These are phyloP conservation scores for Saturnia japonica DNA, from an alignment of 2,888 invertebrate species.

Conservation along the genomic window DNA sequence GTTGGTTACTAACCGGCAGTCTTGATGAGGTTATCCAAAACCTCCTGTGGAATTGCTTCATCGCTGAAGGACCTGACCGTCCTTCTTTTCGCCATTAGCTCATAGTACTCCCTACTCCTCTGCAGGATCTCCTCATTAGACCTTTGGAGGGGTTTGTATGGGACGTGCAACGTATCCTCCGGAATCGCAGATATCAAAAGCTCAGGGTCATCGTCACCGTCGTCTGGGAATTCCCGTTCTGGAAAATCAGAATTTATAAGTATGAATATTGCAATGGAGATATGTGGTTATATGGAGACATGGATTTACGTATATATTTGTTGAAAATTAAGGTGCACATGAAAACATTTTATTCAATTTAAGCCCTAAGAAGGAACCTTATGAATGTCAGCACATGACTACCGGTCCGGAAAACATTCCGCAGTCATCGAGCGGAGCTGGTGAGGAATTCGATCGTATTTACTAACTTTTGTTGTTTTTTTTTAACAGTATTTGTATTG, in stretches of 20 bases:
- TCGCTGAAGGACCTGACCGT: slow-evolving; percentile 90
- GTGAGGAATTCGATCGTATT: no score
- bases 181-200: slow-evolving; percentile 82
- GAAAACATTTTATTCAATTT: no score
- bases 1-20: slow-evolving; percentile 88
- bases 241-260: slow-evolving; percentile 33
- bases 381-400: no score
- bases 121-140: slow-evolving; percentile 81
- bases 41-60: slow-evolving; percentile 87
- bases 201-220: slow-evolving; percentile 64
- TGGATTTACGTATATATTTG: no score
- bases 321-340: no score
- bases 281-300: no score
- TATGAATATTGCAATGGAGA: no score
- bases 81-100: slow-evolving; percentile 87
- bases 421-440: no score
- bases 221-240: slow-evolving; percentile 64
- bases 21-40: slow-evolving; percentile 90
- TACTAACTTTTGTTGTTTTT: no score
- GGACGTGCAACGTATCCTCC: slow-evolving; percentile 85
- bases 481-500: no score
- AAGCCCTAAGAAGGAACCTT: no score
- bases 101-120: slow-evolving; percentile 86
- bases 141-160: slow-evolving; percentile 81
- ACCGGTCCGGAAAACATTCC: no score